Conservation (phyloP, 2,888 invertebrate genomes). For the Lordiphosa andalusiaca region DNA sequence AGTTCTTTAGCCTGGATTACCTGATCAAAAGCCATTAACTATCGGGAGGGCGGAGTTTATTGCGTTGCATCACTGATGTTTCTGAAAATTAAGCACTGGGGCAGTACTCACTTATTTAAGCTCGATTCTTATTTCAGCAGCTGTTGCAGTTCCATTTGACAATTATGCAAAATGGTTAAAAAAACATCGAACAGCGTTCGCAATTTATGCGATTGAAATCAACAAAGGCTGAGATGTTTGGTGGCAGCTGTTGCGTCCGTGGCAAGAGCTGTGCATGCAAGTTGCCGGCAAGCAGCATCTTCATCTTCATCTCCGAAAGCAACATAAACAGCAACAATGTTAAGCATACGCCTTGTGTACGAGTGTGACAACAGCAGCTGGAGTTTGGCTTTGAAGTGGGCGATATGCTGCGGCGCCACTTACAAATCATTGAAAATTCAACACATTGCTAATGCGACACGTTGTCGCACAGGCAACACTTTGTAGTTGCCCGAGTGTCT, state of each 20-base stretch:
- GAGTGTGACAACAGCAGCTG: slow-evolving; percentile 16
- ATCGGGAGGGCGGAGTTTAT: too few species aligned
- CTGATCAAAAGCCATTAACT: too few species aligned
- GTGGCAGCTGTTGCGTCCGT: slow-evolving; percentile 29
- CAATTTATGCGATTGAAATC: slow-evolving; percentile 55
- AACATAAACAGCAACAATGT: slow-evolving; percentile 42
- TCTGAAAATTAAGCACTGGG: too few species aligned
- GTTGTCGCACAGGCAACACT: slow-evolving; percentile 50
- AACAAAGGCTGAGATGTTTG: slow-evolving; percentile 19
- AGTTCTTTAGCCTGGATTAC: too few species aligned
- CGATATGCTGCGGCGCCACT: slow-evolving; percentile 41
- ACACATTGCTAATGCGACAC: slow-evolving; percentile 69
- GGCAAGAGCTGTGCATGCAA: slow-evolving; percentile 29
- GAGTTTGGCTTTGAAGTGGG: slow-evolving; percentile 37
- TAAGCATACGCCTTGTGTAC: slow-evolving; percentile 31
- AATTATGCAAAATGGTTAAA: slow-evolving; percentile 50
- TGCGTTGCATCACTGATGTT: too few species aligned
- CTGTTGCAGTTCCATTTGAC: slow-evolving; percentile 4
- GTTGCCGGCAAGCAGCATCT: neutral
- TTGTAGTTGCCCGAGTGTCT: slow-evolving; percentile 32
- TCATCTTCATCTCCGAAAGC: slow-evolving; percentile 13
- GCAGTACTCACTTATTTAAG: too few species aligned
- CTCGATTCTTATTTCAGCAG: slow-evolving; percentile 12
- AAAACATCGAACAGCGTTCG: slow-evolving; percentile 41
- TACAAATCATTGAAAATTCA: slow-evolving; percentile 71